Evolutionary conservation across 35 echinoderm and acorn worm species (phyloP).

Genomic region (Ophioderma brevispina): DNA sequence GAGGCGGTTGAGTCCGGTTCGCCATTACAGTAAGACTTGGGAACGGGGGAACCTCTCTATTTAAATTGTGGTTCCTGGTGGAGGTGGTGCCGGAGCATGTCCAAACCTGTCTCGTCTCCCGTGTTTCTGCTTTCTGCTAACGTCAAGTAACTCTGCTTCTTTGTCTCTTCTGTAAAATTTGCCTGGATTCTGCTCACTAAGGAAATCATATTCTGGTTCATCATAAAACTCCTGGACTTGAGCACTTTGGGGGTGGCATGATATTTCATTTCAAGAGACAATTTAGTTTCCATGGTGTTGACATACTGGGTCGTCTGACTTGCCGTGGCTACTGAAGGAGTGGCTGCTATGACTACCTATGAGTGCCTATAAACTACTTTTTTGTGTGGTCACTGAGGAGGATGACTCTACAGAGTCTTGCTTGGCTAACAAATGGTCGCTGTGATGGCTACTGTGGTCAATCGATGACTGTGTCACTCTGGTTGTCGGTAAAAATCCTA

Average conservation of each 20-base stretch:
- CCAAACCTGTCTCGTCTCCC: background rate
- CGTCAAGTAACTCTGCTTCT: background rate
- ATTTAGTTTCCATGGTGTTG: background rate
- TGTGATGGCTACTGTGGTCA: background rate
- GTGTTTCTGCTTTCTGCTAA: background rate
- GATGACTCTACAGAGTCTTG: background rate
- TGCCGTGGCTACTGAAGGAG: background rate
- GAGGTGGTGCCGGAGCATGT: background rate
- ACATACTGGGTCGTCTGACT: background rate
- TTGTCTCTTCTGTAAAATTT: too few relatives aligned
- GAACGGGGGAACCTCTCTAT: background rate
- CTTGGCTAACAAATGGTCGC: constrained; percentile 3
- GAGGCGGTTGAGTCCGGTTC: background rate
- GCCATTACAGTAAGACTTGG: too few relatives aligned
- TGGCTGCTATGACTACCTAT: background rate
- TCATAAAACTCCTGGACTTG: background rate
- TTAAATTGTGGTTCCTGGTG: background rate
- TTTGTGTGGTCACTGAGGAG: background rate
- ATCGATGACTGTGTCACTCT: background rate
- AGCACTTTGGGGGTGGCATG: too few relatives aligned
- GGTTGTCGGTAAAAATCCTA: constrained; percentile 4
- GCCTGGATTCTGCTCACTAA: background rate
- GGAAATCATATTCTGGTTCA: constrained; percentile 6
- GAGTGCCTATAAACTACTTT: background rate
- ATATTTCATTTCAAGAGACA: background rate